Evolutionary conservation across 2,797 vertebrate genomes (phyloP).

Genomic region (Emys orbicularis): DNA sequence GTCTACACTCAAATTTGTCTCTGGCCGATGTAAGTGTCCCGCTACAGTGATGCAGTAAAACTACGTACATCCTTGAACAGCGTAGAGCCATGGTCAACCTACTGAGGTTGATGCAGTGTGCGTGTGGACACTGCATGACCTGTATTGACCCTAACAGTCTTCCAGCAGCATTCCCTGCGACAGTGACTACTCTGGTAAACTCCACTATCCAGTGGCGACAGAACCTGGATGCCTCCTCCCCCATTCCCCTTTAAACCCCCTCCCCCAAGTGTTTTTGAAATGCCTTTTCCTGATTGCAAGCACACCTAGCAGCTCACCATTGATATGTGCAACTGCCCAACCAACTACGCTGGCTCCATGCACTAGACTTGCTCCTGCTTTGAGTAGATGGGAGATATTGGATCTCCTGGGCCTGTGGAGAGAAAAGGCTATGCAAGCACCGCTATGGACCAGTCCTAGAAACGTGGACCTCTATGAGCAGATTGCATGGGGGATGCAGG

Average conservation of each 20-base stretch:
- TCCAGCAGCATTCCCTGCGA: background rate
- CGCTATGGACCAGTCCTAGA: background rate
- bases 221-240: background rate
- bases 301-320: background rate
- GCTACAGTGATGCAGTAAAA: background rate
- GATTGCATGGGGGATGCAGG: background rate
- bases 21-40: background rate
- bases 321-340: background rate
- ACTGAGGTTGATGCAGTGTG: background rate
- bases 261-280: background rate
- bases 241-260: background rate
- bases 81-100: background rate
- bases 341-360: background rate
- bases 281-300: background rate
- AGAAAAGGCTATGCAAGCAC: background rate
- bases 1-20: background rate
- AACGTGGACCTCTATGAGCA: background rate
- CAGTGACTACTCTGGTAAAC: background rate
- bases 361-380: background rate
- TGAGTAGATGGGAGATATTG: background rate
- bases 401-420: background rate
- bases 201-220: background rate
- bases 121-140: background rate
- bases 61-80: background rate
- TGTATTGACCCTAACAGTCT: background rate